Base-by-base conservation (phyloP, 2,888 invertebrate species). In the Piscicola geometra region DNA sequence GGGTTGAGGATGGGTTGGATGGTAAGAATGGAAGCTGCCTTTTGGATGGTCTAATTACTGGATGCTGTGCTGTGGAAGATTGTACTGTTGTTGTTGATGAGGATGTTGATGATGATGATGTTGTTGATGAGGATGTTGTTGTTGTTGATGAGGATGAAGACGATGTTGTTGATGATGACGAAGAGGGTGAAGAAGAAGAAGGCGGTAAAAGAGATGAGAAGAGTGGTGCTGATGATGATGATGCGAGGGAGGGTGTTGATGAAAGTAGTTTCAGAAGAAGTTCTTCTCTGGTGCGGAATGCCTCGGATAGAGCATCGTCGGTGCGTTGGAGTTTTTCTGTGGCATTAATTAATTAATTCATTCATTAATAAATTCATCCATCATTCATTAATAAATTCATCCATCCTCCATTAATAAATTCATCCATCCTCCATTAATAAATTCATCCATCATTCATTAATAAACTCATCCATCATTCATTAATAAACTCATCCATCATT, bases 51-150 rank as follows among this genome's bases (percentile, higher is more conserved):
- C 41, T 15, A 41, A 41, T 5, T 5, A 5, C 15, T 41, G 41
- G 5, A 15, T 41, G 41, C 5, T 5, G 15, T 9, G 41, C 41
- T 41, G 41, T 41, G 41, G 15, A 41, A 41, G 41, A 41, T 9
- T 5, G 41, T 5, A n/a, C 5, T 64, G 64, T 12, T 64, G 64
- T 12, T 64, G 64, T 12, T 64, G 64, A 12, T 64, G 25, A 41
- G 60, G 5, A n/a, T 25, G 60, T 15, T 9, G n/a, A 25, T 41
- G 25, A 28, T 71, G 71, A 71, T 71, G 71, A 52, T 50, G 71
- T 50, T 25, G 71, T 18, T 50, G 47, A 30, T 30, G 71, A 30
- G 41, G 47, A 47, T 71, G 71, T 28, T 50, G 52, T 18, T 35
- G 41, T 21, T 3, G 41, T 25, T 35, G 36, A 36, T 18, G 70